Conservation (phyloP, 2,113 vertebrate genomes). For the Ceuthmochares aereus region DNA sequence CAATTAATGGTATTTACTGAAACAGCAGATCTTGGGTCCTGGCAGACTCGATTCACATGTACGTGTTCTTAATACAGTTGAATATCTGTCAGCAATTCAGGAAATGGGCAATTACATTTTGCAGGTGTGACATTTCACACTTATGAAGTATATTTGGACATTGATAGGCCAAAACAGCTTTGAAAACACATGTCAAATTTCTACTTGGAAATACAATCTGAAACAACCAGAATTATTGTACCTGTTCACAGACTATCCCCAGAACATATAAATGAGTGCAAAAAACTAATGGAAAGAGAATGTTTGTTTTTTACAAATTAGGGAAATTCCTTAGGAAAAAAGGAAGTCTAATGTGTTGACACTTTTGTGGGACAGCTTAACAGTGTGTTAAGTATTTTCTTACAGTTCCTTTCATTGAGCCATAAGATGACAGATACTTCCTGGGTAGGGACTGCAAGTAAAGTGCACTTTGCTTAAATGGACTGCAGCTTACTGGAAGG, state of each 20-base stretch:
- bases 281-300: background rate
- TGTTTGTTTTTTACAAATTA: slow-evolving; percentile 25
- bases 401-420: background rate
- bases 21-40: background rate
- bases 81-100: background rate
- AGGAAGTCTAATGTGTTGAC: background rate
- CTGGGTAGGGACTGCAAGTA: background rate
- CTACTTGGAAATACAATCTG: background rate
- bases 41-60: background rate
- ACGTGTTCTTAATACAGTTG: background rate
- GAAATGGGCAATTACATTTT: slow-evolving; percentile 5
- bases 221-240: background rate
- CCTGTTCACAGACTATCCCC: background rate
- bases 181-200: slow-evolving; percentile 16
- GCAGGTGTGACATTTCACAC: slow-evolving; percentile 54
- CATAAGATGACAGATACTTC: background rate
- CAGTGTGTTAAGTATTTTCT: slow-evolving; percentile 11
- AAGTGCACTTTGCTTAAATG: background rate
- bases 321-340: slow-evolving; percentile 17
- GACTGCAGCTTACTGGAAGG: background rate
- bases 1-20: background rate
- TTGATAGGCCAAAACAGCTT: background rate
- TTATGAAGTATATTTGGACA: slow-evolving; percentile 8
- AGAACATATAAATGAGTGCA: background rate
- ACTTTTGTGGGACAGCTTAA: slow-evolving; percentile 24